phyloP scores from a whole-genome alignment of 2,797 vertebrate genomes.

The Zalophus californianus region DNA sequence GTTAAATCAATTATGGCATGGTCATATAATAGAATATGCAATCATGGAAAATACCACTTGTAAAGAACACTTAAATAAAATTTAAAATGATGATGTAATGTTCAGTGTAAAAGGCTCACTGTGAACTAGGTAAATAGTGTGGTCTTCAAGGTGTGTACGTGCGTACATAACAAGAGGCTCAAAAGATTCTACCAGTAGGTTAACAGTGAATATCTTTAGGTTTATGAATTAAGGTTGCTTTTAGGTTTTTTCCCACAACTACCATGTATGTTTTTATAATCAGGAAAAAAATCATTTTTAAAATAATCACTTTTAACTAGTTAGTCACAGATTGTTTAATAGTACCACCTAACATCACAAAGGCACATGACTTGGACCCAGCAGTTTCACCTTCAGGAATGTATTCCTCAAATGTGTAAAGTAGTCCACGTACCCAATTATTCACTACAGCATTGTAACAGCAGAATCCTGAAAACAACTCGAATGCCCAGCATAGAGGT shows the following conservation, averaged over 20 bases:
- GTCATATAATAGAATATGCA: neutral
- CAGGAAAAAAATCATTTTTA: neutral
- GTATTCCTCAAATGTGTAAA: neutral
- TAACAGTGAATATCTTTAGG: neutral
- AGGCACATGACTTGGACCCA: neutral
- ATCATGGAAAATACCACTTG: slow-evolving; percentile 7
- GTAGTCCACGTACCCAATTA: neutral
- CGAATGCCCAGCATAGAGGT: neutral
- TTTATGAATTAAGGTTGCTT: neutral
- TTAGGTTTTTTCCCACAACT: neutral
- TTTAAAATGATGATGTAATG: neutral
- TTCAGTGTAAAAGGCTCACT: neutral
- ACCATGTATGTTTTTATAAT: neutral
- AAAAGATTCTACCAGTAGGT: neutral
- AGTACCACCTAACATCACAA: neutral
- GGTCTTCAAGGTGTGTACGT: neutral
- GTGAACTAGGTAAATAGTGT: neutral
- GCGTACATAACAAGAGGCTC: neutral
- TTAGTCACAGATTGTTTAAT: neutral
- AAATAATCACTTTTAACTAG: neutral
- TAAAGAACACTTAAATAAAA: slow-evolving; percentile 43
- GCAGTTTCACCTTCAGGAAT: neutral
- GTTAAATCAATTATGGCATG: neutral
- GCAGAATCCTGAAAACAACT: neutral
- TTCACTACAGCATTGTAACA: neutral